A percentile compares a stretch with the other conserved stretches of the same genome.
Conservation (phyloP, 2,113 vertebrate genomes). For the Otis tarda region DNA sequence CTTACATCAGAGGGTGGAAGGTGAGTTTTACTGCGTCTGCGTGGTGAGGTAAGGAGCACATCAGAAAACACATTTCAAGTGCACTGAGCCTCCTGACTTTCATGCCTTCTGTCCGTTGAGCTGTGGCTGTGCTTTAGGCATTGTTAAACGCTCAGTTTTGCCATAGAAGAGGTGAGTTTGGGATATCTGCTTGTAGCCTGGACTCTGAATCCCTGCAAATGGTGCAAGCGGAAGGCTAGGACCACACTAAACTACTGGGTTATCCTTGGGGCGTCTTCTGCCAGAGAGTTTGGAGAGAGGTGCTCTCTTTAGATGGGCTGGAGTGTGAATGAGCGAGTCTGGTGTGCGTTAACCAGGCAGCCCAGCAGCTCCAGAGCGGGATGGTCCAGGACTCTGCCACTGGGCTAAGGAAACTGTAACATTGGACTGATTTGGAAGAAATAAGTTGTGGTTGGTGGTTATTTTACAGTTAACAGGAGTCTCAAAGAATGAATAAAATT, state of each 20-base stretch:
- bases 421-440: background rate
- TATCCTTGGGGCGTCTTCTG: background rate
- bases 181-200: background rate
- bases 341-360: background rate
- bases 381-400: background rate
- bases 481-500: background rate
- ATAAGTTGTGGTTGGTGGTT: background rate
- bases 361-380: background rate
- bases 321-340: background rate
- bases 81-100: background rate
- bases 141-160: background rate
- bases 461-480: background rate
- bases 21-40: slow-evolving; percentile 65
- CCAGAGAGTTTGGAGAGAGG: background rate
- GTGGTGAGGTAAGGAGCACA: background rate
- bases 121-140: accelerated
- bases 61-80: background rate
- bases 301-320: background rate
- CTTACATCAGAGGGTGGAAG: slow-evolving; percentile 96
- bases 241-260: background rate
- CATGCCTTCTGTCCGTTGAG: background rate
- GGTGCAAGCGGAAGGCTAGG: background rate
- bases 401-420: background rate
- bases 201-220: background rate
- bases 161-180: background rate